Base-by-base conservation (phyloP, 92 coral and sea anemone genomes). In the Virgularia gustaviana region DNA sequence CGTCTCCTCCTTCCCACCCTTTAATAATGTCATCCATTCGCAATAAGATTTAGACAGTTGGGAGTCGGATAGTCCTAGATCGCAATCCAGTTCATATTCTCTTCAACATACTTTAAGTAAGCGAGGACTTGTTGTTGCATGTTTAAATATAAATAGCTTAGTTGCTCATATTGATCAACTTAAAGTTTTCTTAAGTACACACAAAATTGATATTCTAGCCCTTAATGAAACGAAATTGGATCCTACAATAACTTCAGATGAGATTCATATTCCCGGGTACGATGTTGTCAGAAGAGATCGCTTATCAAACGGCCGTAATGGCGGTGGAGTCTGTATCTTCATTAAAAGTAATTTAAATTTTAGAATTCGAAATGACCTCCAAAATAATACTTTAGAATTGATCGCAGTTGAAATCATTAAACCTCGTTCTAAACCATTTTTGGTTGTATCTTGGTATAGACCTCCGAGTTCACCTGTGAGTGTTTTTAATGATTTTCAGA, bases 1-100 rank as follows among this genome's bases (percentile, higher is more conserved):
- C 55, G 88, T 73, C 56, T 62, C 63, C 44, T 73, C 63, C 70
- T 73, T 78, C 9, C 72, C 78, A 23, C 56, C 19, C n/a, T n/a
- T n/a, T n/a, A n/a, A n/a, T n/a, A n/a, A n/a, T n/a, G n/a, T n/a
- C n/a, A n/a, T n/a, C n/a, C n/a, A n/a, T n/a, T n/a, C n/a, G n/a
- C n/a, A n/a, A n/a, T n/a, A n/a, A n/a, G n/a, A n/a, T n/a, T n/a
- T n/a, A n/a, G n/a, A n/a, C n/a, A n/a, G n/a, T n/a, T n/a, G n/a
- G n/a, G n/a, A n/a, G n/a, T n/a, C n/a, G n/a, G n/a, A n/a, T n/a
- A n/a, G n/a, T n/a, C n/a, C n/a, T n/a, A n/a, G n/a, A n/a, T n/a
- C n/a, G n/a, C n/a, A n/a, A n/a, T n/a, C n/a, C n/a, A n/a, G n/a
- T n/a, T n/a, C n/a, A n/a, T n/a, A n/a, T n/a, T n/a, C n/a, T n/a